A percentile compares a stretch with the other conserved stretches of the same genome.
Conservation (phyloP, 2,888 invertebrate species). For the Pyrrhosoma nymphula region DNA sequence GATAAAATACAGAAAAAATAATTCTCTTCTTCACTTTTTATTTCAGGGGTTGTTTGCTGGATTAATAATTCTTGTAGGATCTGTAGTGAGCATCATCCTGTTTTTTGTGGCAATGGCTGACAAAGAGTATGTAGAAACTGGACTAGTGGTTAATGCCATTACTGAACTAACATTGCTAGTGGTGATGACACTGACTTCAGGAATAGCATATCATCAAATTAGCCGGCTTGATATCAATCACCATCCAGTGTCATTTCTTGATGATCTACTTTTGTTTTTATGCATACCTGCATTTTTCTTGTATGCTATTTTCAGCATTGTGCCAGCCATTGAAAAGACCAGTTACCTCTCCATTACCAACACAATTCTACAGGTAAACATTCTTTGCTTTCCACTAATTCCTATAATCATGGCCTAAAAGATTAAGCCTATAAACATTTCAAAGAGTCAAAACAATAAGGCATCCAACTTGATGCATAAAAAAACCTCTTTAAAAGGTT, state of each 20-base stretch:
- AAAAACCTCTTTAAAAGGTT: no score
- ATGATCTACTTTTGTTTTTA: slow-evolving; percentile 85
- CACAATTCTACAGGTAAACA: slow-evolving; percentile 80
- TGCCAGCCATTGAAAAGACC: slow-evolving; percentile 82
- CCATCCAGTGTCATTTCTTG: slow-evolving; percentile 83
- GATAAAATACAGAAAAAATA: neutral
- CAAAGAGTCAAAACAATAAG: no score
- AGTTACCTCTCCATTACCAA: slow-evolving; percentile 80
- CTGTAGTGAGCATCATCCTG: slow-evolving; percentile 82
- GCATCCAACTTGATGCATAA: no score
- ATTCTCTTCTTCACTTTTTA: neutral
- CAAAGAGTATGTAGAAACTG: slow-evolving; percentile 79
- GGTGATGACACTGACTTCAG: slow-evolving; percentile 81
- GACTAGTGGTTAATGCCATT: slow-evolving; percentile 79
- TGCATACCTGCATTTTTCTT: slow-evolving; percentile 87
- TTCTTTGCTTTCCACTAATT: neutral
- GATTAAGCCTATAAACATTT: slow-evolving; percentile 53
- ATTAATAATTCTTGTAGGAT: slow-evolving; percentile 81
- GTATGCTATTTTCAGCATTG: slow-evolving; percentile 84
- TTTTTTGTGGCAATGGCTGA: slow-evolving; percentile 82
- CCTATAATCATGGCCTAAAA: no score
- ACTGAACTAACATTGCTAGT: slow-evolving; percentile 81
- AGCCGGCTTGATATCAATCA: slow-evolving; percentile 84
- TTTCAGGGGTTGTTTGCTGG: slow-evolving; percentile 85
- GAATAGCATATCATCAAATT: slow-evolving; percentile 83